Base-by-base conservation (phyloP, 37 sponge, comb jelly and placozoan genomes). In the Hexactinellida sp. region DNA sequence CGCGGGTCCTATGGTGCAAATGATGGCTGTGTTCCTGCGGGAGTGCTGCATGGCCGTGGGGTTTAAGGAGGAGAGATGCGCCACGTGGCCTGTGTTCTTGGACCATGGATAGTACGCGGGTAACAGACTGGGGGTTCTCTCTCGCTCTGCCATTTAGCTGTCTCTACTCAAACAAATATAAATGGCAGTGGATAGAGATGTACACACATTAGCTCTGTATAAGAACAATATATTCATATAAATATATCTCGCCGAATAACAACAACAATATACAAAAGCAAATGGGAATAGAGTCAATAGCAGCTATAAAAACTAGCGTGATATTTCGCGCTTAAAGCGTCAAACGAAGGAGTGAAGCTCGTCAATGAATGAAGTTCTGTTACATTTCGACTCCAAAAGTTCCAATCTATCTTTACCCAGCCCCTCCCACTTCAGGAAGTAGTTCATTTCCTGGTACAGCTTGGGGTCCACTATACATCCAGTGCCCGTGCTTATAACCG, bases 1-100 rank as follows among this genome's bases (percentile, higher is more conserved):
- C 0, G 84, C 88, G 24, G 88, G 88, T 35, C 88, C 88, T 13
- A 87, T 87, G 19, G 88, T 87, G 30, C 88, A 87, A 3, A 87
- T 87, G 25, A 87, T 47, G 13, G 37, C 54, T 21, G 84, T 87
- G 84, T 87, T 87, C 55, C 88, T 37, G 54, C 55, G 54, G 24
- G 36, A 38, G 35, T 83, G 54, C 54, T 87, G 84, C 84, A 38
- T 38, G 38, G 84, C 39, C 55, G 55, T 38, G 13, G 38, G 76
- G 32, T 63, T 63, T 3, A 63, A 23, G 1, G 76, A 63, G 34
- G 76, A 63, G 76, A 63, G 76, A n/a, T 63, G 76, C 5, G 76
- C 3, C 3, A 63, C 30, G 34, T 63, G 76, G 21, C 76, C 76
- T 28, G 3, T 23, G 5, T 63, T 7, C 76, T 63, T 3, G 30